phyloP scores from a whole-genome alignment of 2,888 invertebrate species.

The Boloria euphrosyne region DNA sequence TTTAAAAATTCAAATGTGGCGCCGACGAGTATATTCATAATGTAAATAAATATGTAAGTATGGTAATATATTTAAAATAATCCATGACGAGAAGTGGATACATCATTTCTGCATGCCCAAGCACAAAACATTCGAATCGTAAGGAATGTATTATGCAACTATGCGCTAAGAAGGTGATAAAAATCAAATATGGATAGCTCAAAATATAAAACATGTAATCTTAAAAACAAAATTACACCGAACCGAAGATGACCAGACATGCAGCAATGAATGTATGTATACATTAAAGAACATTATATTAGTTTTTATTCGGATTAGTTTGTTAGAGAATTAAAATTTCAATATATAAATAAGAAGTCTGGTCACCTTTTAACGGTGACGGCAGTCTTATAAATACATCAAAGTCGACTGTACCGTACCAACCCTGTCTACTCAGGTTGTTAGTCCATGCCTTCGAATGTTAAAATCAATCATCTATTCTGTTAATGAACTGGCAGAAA shows the following conservation, averaged over 20 bases:
- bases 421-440: constrained; percentile 76
- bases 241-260: constrained; percentile 79
- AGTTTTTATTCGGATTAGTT: constrained; percentile 24
- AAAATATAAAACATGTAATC: constrained; percentile 41
- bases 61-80: constrained; percentile 50
- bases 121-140: constrained; percentile 69
- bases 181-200: constrained; percentile 60
- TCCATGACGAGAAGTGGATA: constrained; percentile 59
- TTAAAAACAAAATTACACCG: constrained; percentile 50
- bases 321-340: constrained; percentile 31
- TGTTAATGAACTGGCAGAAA: constrained; percentile 40
- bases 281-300: constrained; percentile 34
- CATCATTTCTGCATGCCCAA: constrained; percentile 82
- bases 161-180: constrained; percentile 56
- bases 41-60: background rate
- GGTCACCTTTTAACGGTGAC: constrained; percentile 79
- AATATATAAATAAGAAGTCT: constrained; percentile 57
- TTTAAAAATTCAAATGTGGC: constrained; percentile 43
- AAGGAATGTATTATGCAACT: constrained; percentile 69
- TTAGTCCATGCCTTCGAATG: constrained; percentile 66
- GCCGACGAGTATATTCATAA: constrained; percentile 3
- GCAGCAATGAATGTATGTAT: constrained; percentile 69
- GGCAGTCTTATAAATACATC: constrained; percentile 58
- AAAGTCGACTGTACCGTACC: constrained; percentile 51
- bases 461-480: constrained; percentile 38